These are phyloP conservation scores for Paramormyrops kingsleyae DNA, from an alignment of 2,113 vertebrate species.

Conservation along the genomic window DNA sequence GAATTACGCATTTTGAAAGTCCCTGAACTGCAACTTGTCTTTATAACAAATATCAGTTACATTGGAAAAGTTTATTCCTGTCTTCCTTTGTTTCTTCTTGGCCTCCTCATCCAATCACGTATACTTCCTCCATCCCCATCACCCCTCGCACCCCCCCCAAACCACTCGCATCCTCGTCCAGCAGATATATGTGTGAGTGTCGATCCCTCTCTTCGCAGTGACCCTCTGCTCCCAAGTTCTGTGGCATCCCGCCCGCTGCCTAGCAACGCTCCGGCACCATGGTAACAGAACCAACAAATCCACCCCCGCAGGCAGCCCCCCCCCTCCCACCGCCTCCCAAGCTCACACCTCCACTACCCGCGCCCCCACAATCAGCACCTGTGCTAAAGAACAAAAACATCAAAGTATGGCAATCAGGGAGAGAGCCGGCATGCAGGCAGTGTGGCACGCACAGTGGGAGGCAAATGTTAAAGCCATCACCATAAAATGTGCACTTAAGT, in stretches of 20 bases:
- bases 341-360: not conserved
- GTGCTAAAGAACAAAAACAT: conserved; percentile 11
- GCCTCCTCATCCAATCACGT: not conserved
- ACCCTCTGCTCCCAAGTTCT: conserved; percentile 21
- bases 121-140: not conserved
- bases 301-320: not conserved
- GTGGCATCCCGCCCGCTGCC: conserved; percentile 24
- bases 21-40: not conserved
- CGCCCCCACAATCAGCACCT: conserved; percentile 19
- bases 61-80: not conserved
- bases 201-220: conserved; percentile 19
- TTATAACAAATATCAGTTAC: not conserved
- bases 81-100: not conserved
- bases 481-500: not conserved
- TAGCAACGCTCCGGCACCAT: conserved; percentile 24
- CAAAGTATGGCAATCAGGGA: conserved; percentile 15
- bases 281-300: conserved; percentile 26
- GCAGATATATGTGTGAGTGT: conserved; percentile 24
- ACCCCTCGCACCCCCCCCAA: not conserved
- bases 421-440: not conserved
- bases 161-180: conserved; percentile 10
- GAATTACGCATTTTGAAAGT: not conserved
- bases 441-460: not conserved
- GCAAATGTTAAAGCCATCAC: not conserved
- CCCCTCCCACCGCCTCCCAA: not conserved